Percentiles rank a stretch among this genome's conserved stretches.
Conservation (phyloP, 92 coral and sea anemone species). For the Heliopora coerulea region DNA sequence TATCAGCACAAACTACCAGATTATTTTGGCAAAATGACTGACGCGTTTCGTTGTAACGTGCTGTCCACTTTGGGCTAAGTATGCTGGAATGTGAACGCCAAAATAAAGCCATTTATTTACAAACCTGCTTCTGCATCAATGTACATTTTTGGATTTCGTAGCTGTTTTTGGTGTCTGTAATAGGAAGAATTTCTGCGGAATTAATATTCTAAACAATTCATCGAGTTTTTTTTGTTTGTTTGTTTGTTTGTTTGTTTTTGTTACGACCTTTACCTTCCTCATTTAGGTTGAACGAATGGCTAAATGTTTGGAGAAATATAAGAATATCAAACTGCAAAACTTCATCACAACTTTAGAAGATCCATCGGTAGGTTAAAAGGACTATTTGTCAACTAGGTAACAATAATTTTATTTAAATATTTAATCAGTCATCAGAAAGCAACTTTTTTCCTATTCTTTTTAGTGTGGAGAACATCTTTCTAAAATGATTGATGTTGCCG, state of each 20-base stretch:
- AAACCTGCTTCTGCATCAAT: no score
- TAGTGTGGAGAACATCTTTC: conserved; percentile 78
- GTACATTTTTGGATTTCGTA: no score
- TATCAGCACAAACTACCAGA: no score
- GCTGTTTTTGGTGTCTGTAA: no score
- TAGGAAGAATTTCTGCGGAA: no score
- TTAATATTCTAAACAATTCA: not conserved
- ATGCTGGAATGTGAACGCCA: no score
- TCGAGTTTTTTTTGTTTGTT: no score
- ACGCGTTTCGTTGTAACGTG: no score
- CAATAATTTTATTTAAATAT: not conserved
- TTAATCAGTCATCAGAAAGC: not conserved
- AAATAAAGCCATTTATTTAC: no score
- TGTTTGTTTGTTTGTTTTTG: not conserved
- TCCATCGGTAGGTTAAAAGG: conserved; percentile 17
- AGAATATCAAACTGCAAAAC: conserved; percentile 66
- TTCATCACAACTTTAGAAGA: conserved; percentile 63
- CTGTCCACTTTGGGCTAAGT: no score
- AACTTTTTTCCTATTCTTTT: not conserved
- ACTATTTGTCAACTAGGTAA: no score
- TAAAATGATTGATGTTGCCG: conserved; percentile 84
- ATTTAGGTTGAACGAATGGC: conserved; percentile 82
- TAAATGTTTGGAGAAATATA: conserved; percentile 80
- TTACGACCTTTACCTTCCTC: not conserved
- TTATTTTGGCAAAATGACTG: no score